Conservation (phyloP, 2,113 vertebrate species). For the Dromas ardeola region DNA sequence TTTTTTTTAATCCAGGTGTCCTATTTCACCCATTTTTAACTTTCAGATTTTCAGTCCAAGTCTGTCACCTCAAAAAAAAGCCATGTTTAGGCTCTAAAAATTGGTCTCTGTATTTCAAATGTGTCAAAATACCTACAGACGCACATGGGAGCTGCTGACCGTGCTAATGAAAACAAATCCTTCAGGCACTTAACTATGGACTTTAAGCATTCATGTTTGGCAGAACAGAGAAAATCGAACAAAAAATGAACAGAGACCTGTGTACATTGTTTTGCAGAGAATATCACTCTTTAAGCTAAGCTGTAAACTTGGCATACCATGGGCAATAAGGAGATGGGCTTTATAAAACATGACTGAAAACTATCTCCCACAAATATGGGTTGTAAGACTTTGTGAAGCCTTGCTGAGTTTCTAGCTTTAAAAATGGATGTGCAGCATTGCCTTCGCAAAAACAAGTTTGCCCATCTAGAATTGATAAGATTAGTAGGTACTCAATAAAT, state of each 20-base stretch:
- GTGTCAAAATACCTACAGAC: background rate
- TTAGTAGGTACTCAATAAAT: background rate
- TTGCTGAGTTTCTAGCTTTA: background rate
- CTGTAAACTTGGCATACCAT: background rate
- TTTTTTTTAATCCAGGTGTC: background rate
- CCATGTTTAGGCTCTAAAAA: background rate
- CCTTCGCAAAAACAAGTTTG: background rate
- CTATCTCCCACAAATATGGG: background rate
- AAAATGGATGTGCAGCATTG: background rate
- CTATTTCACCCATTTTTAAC: background rate
- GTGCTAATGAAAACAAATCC: background rate
- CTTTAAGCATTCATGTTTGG: background rate
- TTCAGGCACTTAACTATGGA: background rate
- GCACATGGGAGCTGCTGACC: background rate
- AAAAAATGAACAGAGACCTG: background rate
- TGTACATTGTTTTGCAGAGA: background rate
- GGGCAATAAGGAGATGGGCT: background rate
- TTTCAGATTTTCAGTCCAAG: background rate
- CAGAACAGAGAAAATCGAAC: background rate
- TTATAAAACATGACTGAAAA: background rate
- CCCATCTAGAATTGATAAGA: background rate
- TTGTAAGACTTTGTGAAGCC: background rate
- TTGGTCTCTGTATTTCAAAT: background rate
- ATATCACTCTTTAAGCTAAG: background rate
- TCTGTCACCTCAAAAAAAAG: background rate